Conservation (phyloP, 2,888 invertebrate genomes). For the Pimpla rufipes region DNA sequence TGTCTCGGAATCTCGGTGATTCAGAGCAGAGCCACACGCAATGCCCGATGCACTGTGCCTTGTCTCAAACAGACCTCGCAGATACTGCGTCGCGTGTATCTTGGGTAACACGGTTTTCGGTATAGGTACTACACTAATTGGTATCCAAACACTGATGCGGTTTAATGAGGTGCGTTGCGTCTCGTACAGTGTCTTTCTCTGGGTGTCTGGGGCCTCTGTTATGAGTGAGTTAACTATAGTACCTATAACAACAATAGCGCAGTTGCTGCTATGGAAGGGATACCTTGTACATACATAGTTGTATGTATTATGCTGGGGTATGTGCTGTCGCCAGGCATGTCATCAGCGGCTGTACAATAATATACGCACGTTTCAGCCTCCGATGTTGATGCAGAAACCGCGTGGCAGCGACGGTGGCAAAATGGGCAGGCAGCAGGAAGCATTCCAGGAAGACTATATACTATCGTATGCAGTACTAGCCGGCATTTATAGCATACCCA, state of each 20-base stretch:
- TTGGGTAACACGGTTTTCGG: slow-evolving; percentile 36
- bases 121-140: slow-evolving; percentile 69
- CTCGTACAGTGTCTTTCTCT: slow-evolving; percentile 40
- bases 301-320: not conserved
- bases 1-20: slow-evolving; percentile 51
- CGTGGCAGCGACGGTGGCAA: no score
- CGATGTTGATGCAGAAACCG: no score
- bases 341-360: not conserved
- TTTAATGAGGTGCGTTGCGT: slow-evolving; percentile 68
- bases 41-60: slow-evolving; percentile 17
- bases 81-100: slow-evolving; percentile 34
- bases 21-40: slow-evolving; percentile 36
- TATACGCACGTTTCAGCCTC: not conserved
- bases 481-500: no score
- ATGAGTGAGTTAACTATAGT: not conserved
- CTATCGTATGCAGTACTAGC: no score
- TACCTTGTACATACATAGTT: not conserved
- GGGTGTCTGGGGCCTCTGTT: slow-evolving; percentile 1
- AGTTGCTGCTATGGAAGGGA: not conserved
- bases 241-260: not conserved
- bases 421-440: no score
- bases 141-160: slow-evolving; percentile 67
- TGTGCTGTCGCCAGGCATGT: not conserved
- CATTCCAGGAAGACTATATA: no score
- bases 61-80: slow-evolving; percentile 3